Evolutionary conservation across 2,797 vertebrate species (phyloP).

Genomic region (Glossophaga mutica): DNA sequence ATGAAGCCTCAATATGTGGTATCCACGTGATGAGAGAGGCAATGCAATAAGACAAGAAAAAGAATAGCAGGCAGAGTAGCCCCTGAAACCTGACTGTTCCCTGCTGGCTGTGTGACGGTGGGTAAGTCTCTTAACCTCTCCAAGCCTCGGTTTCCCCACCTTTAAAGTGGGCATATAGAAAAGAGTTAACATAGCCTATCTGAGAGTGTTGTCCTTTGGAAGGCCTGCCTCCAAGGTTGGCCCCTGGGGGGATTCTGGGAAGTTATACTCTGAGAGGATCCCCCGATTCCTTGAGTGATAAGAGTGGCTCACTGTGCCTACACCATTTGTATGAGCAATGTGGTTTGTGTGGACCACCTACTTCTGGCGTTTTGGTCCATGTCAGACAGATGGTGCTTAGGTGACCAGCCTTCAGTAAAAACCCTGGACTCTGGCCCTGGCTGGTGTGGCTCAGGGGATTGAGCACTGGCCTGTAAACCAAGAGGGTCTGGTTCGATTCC

Average conservation of each 20-base stretch:
- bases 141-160: neutral
- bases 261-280: neutral
- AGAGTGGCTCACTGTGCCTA: neutral
- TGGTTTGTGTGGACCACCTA: neutral
- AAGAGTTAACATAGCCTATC: neutral
- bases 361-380: neutral
- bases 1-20: neutral
- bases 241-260: neutral
- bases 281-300: neutral
- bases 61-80: neutral
- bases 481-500: too few relatives aligned
- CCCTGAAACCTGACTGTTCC: neutral
- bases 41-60: slow-evolving; percentile 6
- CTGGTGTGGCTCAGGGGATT: too few relatives aligned
- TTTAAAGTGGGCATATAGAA: neutral
- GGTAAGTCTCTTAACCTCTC: neutral
- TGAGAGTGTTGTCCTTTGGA: neutral
- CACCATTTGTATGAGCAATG: too few relatives aligned
- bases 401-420: neutral
- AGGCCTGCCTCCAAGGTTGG: neutral
- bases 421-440: neutral
- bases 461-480: too few relatives aligned
- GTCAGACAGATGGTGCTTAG: neutral
- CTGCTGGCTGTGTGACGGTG: neutral
- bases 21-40: neutral